Conservation (phyloP, 2,797 vertebrate genomes). For the Sebastes minor region DNA sequence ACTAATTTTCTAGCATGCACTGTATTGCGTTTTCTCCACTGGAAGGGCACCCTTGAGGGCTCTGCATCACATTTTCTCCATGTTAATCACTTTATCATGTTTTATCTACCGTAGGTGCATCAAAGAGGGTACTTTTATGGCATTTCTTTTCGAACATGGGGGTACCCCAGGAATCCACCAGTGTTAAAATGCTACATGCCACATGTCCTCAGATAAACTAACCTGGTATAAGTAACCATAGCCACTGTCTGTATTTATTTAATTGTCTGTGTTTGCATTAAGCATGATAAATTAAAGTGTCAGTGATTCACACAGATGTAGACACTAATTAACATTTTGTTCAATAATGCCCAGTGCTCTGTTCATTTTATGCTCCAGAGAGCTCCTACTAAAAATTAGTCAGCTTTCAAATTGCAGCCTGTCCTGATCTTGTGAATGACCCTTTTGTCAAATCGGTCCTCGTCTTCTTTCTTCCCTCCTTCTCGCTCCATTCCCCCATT, state of each 20-base stretch:
- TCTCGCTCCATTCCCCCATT: background rate
- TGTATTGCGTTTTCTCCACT: background rate
- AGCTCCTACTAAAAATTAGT: constrained; percentile 10
- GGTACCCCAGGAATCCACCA: background rate
- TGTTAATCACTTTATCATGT: background rate
- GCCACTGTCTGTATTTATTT: background rate
- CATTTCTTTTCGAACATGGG: background rate
- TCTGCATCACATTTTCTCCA: background rate
- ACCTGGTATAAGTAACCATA: background rate
- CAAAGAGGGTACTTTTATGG: background rate
- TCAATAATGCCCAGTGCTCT: background rate
- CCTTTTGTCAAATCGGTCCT: background rate
- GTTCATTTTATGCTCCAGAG: constrained; percentile 18
- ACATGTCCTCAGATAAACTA: background rate
- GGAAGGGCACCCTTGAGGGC: background rate
- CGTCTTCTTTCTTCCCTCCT: background rate
- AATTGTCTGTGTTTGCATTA: background rate
- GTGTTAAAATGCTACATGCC: background rate
- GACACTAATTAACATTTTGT: constrained; percentile 6
- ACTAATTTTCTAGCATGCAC: background rate
- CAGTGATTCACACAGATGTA: background rate
- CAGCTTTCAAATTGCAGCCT: constrained; percentile 7
- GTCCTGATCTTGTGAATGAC: background rate
- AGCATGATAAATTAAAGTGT: background rate
- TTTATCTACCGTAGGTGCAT: background rate